A percentile compares a stretch with the other conserved stretches of the same genome.
phyloP scores from a whole-genome alignment of 2,113 vertebrate genomes.

The Dipodomys stephensi region DNA sequence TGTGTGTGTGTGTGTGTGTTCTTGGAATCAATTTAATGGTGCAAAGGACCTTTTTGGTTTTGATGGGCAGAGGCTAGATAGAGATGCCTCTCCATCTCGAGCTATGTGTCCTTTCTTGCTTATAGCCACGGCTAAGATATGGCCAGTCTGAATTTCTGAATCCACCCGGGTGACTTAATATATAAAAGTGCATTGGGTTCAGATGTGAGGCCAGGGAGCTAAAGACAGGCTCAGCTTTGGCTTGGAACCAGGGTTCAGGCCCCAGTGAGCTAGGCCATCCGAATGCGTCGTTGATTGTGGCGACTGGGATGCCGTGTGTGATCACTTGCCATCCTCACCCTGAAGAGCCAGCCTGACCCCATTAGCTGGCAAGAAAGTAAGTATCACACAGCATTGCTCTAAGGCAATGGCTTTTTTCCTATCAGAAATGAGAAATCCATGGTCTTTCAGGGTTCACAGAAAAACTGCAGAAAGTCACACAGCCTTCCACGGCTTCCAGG shows the following conservation, averaged over 20 bases:
- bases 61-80: background rate
- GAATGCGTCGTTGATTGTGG: accelerated
- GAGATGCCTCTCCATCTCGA: background rate
- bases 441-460: background rate
- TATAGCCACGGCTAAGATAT: background rate
- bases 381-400: background rate
- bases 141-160: background rate
- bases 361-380: background rate
- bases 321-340: background rate
- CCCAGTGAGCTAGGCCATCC: background rate
- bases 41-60: background rate
- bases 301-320: background rate
- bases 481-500: background rate
- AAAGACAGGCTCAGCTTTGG: background rate
- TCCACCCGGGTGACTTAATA: background rate
- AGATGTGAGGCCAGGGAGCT: background rate
- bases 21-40: background rate
- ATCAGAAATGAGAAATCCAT: background rate
- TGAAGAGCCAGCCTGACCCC: background rate
- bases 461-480: background rate
- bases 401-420: background rate
- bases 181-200: background rate
- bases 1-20: background rate
- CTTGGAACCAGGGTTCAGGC: background rate
- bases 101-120: accelerated